phyloP scores from a whole-genome alignment of 2,888 invertebrate genomes.

The Incurvaria masculella region DNA sequence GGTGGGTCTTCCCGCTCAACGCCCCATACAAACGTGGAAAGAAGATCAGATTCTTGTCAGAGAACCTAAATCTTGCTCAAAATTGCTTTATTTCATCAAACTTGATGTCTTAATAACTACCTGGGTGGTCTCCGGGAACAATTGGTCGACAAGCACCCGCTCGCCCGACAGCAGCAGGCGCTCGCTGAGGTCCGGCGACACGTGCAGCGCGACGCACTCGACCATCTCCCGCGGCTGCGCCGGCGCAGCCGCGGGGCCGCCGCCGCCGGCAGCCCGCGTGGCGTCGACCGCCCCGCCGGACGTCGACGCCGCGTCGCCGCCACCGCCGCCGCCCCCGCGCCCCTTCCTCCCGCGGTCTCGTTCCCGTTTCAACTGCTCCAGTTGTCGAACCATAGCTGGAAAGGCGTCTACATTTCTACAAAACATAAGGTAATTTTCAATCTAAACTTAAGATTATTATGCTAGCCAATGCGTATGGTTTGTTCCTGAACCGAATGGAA shows the following conservation, averaged over 20 bases:
- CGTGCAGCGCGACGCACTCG: conserved; percentile 78
- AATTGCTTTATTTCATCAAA: no score
- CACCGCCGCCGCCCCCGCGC: neutral
- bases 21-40: no score
- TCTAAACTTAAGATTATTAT: no score
- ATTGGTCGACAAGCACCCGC: conserved; percentile 70
- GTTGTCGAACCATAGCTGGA: conserved; percentile 69
- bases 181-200: conserved; percentile 78
- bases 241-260: conserved; percentile 7
- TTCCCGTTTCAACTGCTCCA: conserved; percentile 62
- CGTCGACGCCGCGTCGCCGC: no score
- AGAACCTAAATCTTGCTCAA: no score
- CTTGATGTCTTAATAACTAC: no score
- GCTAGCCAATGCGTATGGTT: no score
- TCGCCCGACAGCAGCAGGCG: conserved; percentile 80
- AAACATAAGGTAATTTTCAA: no score
- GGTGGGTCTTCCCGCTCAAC: no score
- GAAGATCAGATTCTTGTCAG: no score
- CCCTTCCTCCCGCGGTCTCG: conserved; percentile 5
- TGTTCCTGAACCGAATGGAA: no score
- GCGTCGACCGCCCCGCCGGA: neutral
- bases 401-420: no score
- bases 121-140: conserved; percentile 73
- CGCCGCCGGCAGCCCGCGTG: conserved; percentile 20
- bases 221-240: conserved; percentile 41